A percentile compares a stretch with the other conserved stretches of the same genome.
phyloP scores from a whole-genome alignment of 2,888 invertebrate species.

The Lagria hirta region DNA sequence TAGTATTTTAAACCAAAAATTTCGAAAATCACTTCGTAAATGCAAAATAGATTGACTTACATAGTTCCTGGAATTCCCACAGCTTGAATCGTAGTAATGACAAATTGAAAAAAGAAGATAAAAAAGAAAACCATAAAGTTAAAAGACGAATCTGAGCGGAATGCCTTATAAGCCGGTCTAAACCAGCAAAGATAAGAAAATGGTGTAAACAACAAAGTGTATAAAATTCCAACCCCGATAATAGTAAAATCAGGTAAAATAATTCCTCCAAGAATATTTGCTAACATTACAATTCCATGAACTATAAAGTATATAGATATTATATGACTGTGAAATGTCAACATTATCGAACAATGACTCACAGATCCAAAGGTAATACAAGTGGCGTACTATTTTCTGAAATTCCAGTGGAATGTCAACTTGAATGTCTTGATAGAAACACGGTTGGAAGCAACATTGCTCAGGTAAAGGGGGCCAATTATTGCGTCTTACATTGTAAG shows the following conservation, averaged over 20 bases:
- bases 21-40: slow-evolving; percentile 23
- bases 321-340: neutral
- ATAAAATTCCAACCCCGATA: slow-evolving; percentile 88
- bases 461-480: slow-evolving; percentile 99
- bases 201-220: slow-evolving; percentile 88
- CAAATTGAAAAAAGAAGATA: slow-evolving; percentile 94
- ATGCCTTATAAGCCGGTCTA: slow-evolving; percentile 98
- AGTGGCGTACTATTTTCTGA: slow-evolving; percentile 90
- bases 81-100: slow-evolving; percentile 84
- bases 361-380: slow-evolving; percentile 98
- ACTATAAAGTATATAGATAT: slow-evolving; percentile 63
- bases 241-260: slow-evolving; percentile 72
- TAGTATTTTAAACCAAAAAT: slow-evolving; percentile 12
- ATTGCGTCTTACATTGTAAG: slow-evolving; percentile 72
- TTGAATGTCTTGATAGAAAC: slow-evolving; percentile 99
- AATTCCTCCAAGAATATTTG: slow-evolving; percentile 86
- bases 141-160: slow-evolving; percentile 97
- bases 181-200: slow-evolving; percentile 99
- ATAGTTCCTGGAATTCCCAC: slow-evolving; percentile 89
- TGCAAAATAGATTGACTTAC: slow-evolving; percentile 61
- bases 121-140: slow-evolving; percentile 99
- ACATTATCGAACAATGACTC: slow-evolving; percentile 56
- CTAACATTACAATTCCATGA: slow-evolving; percentile 80
- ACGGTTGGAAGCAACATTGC: slow-evolving; percentile 91
- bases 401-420: slow-evolving; percentile 98